Evolutionary conservation across 1,140 invertebrate genomes (phyloP).

Genomic region (Trypoxylus dichotomus): DNA sequence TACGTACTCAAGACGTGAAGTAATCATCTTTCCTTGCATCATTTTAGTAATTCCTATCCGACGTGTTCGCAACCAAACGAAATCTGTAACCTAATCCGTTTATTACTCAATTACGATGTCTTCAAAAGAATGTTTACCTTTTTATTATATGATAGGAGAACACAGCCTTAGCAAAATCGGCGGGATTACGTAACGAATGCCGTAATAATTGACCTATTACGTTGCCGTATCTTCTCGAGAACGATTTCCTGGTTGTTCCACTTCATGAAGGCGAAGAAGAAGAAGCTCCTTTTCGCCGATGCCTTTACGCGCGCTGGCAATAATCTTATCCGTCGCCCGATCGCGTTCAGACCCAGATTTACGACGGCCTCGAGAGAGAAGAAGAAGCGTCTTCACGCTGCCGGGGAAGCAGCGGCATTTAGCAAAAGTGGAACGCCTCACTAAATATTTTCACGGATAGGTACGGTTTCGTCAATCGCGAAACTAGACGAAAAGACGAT

Average conservation of each 20-base stretch:
- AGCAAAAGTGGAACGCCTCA: background rate
- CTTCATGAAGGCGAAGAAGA: conserved; percentile 25
- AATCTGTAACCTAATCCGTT: background rate
- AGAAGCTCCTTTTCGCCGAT: background rate
- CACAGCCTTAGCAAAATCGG: background rate
- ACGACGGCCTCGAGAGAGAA: conserved; percentile 5
- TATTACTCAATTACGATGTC: background rate
- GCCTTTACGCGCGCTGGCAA: background rate
- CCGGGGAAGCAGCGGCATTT: conserved; percentile 2
- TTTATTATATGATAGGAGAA: background rate
- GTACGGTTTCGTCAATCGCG: background rate
- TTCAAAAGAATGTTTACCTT: background rate
- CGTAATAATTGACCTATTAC: conserved; percentile 41
- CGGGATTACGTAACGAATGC: conserved; percentile 35
- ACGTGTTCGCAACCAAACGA: background rate
- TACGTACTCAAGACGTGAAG: too few relatives aligned
- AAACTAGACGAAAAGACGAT: too few relatives aligned
- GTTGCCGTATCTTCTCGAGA: conserved; percentile 28
- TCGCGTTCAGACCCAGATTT: conserved; percentile 1
- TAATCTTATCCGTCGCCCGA: conserved; percentile 11
- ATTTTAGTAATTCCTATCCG: background rate
- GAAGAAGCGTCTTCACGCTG: background rate
- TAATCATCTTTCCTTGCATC: too few relatives aligned
- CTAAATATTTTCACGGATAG: conserved; percentile 28
- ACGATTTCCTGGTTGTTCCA: conserved; percentile 29